Base-by-base conservation (phyloP, 2,888 invertebrate species). In the Macrosoma leucophasiata region DNA sequence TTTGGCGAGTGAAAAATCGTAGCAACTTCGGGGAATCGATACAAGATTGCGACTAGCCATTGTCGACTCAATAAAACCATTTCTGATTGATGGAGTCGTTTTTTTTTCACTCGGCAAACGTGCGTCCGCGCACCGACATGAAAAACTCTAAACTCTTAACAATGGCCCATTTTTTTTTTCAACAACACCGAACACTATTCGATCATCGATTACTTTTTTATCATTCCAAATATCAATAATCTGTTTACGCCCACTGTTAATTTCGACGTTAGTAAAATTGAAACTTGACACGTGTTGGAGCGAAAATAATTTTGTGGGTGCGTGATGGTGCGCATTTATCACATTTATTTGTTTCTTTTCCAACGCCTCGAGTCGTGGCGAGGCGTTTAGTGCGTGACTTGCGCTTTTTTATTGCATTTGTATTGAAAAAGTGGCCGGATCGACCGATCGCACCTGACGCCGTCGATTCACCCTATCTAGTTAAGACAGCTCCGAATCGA, bases 131-230 rank as follows among this genome's bases (percentile, higher is more conserved):
- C 73, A 65, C 58, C 46, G 53, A 61, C 56, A 48, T 51, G 48
- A 68, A 73, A 74, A 71, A 70, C 65, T 52, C 41, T 59, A 69
- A 73, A 67, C 68, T 65, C 58, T 56, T 68, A 78, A 82, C 84
- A 84, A 84, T 82, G 55, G 79, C 48, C 4, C 26, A 53, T 54
- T 52, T 73, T 78, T 76, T 71, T 73, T 67, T 62, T 55, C 54
- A 56, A 66, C 70, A 70, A 71, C 66, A 54, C 59, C 53, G 61
- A 62, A 64, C 60, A 69, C 63, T 61, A 62, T 66, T 61, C 77
- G 79, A 74, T 82, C 82, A 82, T 84, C 81, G 84, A 82, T 84
- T 84, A 81, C 68, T 79, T 82, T 81, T 82, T 81, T 81, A 78
- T 79, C 75, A 55, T 58, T 54, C 61, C 74, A 77, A 81, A 82